phyloP scores from a whole-genome alignment of 2,797 vertebrate species.

The Ptychadena robeensis region DNA sequence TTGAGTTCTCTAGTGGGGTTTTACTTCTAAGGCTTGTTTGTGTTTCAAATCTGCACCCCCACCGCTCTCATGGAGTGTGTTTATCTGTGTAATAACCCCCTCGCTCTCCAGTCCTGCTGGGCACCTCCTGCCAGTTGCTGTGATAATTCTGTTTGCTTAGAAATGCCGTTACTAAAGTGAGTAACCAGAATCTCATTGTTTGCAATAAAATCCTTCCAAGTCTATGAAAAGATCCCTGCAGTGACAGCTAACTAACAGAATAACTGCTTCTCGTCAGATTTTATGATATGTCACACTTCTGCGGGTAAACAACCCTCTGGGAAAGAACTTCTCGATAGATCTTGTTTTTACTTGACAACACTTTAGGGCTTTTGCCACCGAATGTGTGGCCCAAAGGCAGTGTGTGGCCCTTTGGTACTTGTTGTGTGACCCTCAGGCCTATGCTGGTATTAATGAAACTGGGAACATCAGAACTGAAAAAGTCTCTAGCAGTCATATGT shows the following conservation, averaged over 20 bases:
- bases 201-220: conserved; percentile 24
- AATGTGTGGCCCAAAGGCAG: not conserved
- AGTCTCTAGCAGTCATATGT: no score
- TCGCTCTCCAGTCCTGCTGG: not conserved
- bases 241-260: not conserved
- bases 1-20: conserved; percentile 12
- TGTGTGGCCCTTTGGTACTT: no score
- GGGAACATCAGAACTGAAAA: no score
- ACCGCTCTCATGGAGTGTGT: conserved; percentile 49
- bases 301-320: not conserved
- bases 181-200: conserved; percentile 22
- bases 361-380: not conserved
- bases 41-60: conserved; percentile 47
- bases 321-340: not conserved
- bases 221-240: conserved; percentile 3
- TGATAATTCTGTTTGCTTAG: conserved; percentile 32
- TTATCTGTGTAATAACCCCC: not conserved
- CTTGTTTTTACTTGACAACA: not conserved
- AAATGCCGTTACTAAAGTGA: conserved; percentile 4
- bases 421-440: not conserved
- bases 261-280: not conserved
- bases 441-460: not conserved
- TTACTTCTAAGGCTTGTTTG: conserved; percentile 58
- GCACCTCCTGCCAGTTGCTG: conserved; percentile 33
- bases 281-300: not conserved